Evolutionary conservation across 92 coral and sea anemone species (phyloP), one percentile per base, ranked within the genome.

Genomic region (Paramuricea clavata): DNA sequence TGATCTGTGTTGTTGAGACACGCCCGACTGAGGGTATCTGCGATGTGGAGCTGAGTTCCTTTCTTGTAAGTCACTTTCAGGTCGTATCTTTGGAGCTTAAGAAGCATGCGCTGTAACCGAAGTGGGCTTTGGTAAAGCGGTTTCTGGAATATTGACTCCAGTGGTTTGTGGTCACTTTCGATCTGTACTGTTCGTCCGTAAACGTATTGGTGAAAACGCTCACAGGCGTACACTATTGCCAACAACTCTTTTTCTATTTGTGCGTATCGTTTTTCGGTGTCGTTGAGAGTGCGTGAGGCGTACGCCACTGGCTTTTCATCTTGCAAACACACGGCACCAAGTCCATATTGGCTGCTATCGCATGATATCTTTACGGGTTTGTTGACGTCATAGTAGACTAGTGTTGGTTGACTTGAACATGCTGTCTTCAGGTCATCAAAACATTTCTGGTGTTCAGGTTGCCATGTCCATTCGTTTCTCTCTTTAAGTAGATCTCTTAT

Each of bases 81-180:
- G 22, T 12, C 10, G 12, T 50, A 50, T 50, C 59, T 47, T 47
- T 47, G 52, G 1, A 47, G 52, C 52, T 47, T 47, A 1, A 47
- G 19, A 47, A 47, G 16, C 52, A 47, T 47, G 3, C 8, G 52
- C 19, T 5, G 52, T 1, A 47, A 12, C 1, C 52, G 52, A 6
- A 47, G 16, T 9, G 52, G 52, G 1, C 15, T 9, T 47, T 47
- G 52, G 10, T 15, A 12, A 12, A 47, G 52, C 1, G 52, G 52
- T 56, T 87, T 83, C 41, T 75, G 74, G 34, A 90, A 76, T 12
- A 86, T 86, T 12, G 52, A 41, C 30, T 90, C 86, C 47, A 90
- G 73, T n/a, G 91, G 93, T 28, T 82, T 82, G 59, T 91, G 87
- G 41, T 90, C 93, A 64, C 88, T 81, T 81, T 90, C 93, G 8